Evolutionary conservation across 2,888 invertebrate genomes (phyloP).

Genomic region (Cephus rjabovi): DNA sequence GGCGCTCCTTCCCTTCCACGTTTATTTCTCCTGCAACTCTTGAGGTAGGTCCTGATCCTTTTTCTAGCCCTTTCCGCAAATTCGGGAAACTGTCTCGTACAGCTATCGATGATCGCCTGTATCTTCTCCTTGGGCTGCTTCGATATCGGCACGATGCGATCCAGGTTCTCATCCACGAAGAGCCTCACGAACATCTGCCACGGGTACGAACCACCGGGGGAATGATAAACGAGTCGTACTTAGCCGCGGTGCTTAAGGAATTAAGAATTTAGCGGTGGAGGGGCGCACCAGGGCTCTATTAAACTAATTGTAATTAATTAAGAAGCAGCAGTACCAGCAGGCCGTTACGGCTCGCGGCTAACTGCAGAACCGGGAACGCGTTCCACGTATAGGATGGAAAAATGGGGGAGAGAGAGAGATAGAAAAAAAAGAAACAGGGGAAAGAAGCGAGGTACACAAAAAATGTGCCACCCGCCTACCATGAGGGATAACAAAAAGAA

Average conservation of each 20-base stretch:
- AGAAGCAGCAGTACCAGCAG: constrained; percentile 40
- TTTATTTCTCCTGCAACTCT: constrained; percentile 95
- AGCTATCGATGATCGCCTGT: constrained; percentile 96
- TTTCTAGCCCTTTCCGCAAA: constrained; percentile 95
- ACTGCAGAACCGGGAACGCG: constrained; percentile 25
- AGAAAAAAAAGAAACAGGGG: not conserved
- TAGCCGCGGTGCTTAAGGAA: constrained; percentile 43
- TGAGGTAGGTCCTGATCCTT: constrained; percentile 93
- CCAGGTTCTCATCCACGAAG: constrained; percentile 96
- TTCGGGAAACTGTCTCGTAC: constrained; percentile 96
- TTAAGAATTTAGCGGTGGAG: constrained; percentile 52
- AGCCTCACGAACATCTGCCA: constrained; percentile 95
- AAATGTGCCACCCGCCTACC: not conserved
- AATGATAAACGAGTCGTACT: constrained; percentile 37
- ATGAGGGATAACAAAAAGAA: not conserved
- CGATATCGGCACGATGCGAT: constrained; percentile 96
- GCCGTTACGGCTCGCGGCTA: constrained; percentile 30
- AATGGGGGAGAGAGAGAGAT: not conserved
- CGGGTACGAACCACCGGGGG: constrained; percentile 24
- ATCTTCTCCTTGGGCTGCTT: constrained; percentile 98
- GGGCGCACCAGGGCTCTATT: constrained; percentile 52
- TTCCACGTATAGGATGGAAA: constrained; percentile 9
- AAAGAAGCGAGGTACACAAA: constrained; percentile 6
- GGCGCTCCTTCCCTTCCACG: constrained; percentile 85
- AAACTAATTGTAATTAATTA: constrained; percentile 65